These are phyloP conservation scores for Sebastes diploproa DNA, from an alignment of 2,797 vertebrate species.

Conservation along the genomic window DNA sequence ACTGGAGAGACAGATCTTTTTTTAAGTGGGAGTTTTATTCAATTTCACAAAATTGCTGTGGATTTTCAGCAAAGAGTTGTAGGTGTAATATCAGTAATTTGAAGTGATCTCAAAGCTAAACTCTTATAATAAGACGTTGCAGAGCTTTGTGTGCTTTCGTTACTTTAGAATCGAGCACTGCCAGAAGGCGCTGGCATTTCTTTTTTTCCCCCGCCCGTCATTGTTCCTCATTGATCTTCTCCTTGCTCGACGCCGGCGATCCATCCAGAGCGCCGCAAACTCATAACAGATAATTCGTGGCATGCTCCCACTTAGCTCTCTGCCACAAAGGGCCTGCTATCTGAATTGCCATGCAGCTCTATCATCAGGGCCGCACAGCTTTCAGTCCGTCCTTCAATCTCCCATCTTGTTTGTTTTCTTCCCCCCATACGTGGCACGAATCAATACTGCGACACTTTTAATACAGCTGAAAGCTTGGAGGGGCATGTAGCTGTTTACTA, in stretches of 20 bases:
- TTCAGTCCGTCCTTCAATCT: slow-evolving; percentile 51
- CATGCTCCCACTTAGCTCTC: slow-evolving; percentile 51
- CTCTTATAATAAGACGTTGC: not conserved
- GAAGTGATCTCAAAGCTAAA: slow-evolving; percentile 9
- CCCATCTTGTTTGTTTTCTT: slow-evolving; percentile 42
- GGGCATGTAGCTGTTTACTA: slow-evolving; percentile 38
- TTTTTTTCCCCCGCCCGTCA: slow-evolving; percentile 22
- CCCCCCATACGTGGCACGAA: slow-evolving; percentile 39
- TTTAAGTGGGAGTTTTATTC: not conserved
- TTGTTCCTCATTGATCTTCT: slow-evolving; percentile 65
- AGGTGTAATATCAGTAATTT: not conserved
- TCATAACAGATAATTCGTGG: slow-evolving; percentile 65
- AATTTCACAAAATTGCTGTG: not conserved
- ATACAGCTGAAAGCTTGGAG: slow-evolving; percentile 53
- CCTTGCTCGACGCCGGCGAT: slow-evolving; percentile 30
- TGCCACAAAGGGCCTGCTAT: slow-evolving; percentile 34
- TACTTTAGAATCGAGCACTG: slow-evolving; percentile 1
- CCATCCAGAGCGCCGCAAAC: slow-evolving; percentile 50
- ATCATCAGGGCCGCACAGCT: slow-evolving; percentile 44
- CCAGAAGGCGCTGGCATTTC: slow-evolving; percentile 21
- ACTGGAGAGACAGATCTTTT: not conserved
- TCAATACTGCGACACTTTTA: slow-evolving; percentile 65
- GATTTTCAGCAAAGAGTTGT: not conserved
- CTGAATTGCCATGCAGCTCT: slow-evolving; percentile 41
- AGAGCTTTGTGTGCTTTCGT: slow-evolving; percentile 6